These are phyloP conservation scores for Phengaris alcon DNA, from an alignment of 2,888 invertebrate genomes.

Conservation along the genomic window DNA sequence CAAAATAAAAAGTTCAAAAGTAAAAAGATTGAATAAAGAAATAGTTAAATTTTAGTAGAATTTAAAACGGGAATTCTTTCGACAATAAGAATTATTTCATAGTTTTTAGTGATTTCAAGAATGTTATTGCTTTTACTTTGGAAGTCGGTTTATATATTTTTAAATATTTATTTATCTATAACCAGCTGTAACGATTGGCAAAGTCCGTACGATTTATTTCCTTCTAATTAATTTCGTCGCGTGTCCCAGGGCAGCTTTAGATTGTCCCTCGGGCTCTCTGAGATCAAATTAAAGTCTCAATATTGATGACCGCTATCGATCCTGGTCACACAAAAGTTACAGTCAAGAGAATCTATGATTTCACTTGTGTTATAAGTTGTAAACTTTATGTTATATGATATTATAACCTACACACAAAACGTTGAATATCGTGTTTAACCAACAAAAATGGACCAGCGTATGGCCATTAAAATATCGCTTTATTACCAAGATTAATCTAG, in stretches of 20 bases:
- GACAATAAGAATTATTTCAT: too few relatives aligned
- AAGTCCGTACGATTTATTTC: constrained; percentile 10
- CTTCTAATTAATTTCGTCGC: neutral
- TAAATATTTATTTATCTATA: neutral
- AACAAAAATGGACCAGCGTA: neutral
- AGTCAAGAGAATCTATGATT: neutral
- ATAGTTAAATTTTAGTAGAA: too few relatives aligned
- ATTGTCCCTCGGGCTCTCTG: neutral
- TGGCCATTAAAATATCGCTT: constrained; percentile 13
- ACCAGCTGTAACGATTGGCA: neutral
- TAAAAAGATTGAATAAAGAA: too few relatives aligned
- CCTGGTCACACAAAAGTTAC: constrained; percentile 7
- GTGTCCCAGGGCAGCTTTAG: constrained; percentile 6
- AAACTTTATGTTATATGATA: neutral
- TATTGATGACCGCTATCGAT: constrained; percentile 18
- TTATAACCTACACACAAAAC: neutral
- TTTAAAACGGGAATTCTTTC: too few relatives aligned
- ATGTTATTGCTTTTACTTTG: too few relatives aligned
- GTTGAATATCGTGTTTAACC: neutral
- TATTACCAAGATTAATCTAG: constrained; percentile 3
- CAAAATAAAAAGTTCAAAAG: too few relatives aligned
- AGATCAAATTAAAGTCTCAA: constrained; percentile 10
- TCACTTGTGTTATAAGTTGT: neutral
- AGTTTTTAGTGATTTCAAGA: too few relatives aligned
- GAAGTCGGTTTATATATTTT: too few relatives aligned